Evolutionary conservation across 2,888 invertebrate genomes (phyloP), one percentile per base, ranked within the genome.

Genomic region (Acleris cristana): DNA sequence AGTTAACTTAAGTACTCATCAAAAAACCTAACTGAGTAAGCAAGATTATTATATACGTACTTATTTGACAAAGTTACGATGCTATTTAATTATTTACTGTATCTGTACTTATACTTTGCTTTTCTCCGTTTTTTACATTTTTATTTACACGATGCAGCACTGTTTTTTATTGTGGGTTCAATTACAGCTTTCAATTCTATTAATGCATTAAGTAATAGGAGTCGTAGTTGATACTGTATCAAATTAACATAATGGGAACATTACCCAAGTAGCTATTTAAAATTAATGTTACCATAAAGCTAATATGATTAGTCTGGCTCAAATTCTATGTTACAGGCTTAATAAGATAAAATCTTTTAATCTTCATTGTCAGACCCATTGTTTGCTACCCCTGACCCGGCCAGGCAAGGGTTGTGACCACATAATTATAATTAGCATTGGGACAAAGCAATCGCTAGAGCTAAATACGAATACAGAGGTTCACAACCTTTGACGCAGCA

Each of bases 301-400:
- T 56, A 56, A 44, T 21, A 19, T 53, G 26, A 49, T 23, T 30
- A 55, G 64, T 59, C n/a, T 60, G 23, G 60, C 54, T 57, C 14
- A 55, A 44, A 60, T 55, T 65, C 55, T 45, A 65, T 65, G 49
- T 65, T 44, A 65, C 49, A 23, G 54, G 40, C 60, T 65, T 65
- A 56, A 65, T 65, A 60, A 56, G 44, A 56, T 44, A 45, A 65
- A 65, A 65, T 61, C 65, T 65, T 65, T 61, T 65, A 65, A 65
- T 61, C 60, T 51, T 55, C 51, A 56, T 65, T 65, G 60, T 65
- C n/a, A 49, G 21, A n/a, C 60, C 51, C 26, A 65, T 65, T 65
- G 65, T 65, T 65, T 51, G 60, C 60, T 16, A 51, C 51, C 60
- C 55, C 65, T 65, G 65, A 65, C 49, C 65, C 49, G 30, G 16